Evolutionary conservation across 2,113 vertebrate species (phyloP).

Genomic region (Sander lucioperca): DNA sequence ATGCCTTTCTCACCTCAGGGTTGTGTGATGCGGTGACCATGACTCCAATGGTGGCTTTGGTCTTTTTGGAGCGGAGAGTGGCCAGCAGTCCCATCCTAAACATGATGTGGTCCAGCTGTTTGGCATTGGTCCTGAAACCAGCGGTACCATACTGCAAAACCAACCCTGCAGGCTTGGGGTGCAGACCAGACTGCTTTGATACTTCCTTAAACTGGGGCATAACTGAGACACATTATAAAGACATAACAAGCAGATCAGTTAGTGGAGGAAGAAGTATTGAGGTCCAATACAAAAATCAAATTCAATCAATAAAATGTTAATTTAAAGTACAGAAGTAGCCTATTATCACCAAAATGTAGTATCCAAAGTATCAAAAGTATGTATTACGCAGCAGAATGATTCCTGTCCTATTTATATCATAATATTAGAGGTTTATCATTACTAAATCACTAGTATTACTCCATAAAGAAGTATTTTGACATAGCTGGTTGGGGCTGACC

Average conservation of each 20-base stretch:
- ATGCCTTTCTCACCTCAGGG: conserved; percentile 87
- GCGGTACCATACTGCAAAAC: conserved; percentile 93
- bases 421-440: too few species aligned
- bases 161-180: conserved; percentile 88
- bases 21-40: conserved; percentile 99
- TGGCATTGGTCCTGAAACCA: conserved; percentile 89
- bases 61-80: conserved; percentile 88
- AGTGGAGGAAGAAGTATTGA: not conserved
- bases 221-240: conserved; percentile 53
- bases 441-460: not conserved
- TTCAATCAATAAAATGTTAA: not conserved
- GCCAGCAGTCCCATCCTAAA: conserved; percentile 97
- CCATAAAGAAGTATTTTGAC: not conserved
- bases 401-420: not conserved
- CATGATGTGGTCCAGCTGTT: conserved; percentile 92
- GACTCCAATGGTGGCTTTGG: conserved; percentile 88
- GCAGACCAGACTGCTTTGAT: conserved; percentile 76
- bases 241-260: not conserved
- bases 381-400: not conserved
- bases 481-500: not conserved
- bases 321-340: not conserved
- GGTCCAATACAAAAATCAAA: not conserved
- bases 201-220: conserved; percentile 83
- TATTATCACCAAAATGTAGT: not conserved
- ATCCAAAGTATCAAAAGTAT: not conserved